Percentiles rank a stretch among this genome's conserved stretches.
These are phyloP conservation scores for Cephus cinctus DNA, from an alignment of 1,140 invertebrate species.

Conservation along the genomic window DNA sequence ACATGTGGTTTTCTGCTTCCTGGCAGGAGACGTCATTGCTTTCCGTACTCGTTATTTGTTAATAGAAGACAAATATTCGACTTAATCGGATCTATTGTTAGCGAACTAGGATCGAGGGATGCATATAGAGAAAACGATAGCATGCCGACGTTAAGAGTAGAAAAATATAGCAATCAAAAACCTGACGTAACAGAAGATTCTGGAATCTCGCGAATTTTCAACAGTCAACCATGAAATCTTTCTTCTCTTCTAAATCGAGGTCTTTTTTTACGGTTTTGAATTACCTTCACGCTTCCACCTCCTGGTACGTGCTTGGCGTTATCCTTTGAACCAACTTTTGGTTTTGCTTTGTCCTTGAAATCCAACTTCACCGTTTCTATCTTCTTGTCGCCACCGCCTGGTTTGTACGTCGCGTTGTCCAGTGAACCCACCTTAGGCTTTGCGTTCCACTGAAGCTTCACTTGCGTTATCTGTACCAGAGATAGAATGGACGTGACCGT, in stretches of 20 bases:
- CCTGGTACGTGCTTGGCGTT: slow-evolving; percentile 87
- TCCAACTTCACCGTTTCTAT: slow-evolving; percentile 87
- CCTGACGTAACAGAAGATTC: too few species aligned
- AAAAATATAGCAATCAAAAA: too few species aligned
- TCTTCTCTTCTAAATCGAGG: neutral
- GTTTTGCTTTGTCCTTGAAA: slow-evolving; percentile 88
- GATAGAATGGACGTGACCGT: neutral
- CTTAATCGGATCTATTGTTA: too few species aligned
- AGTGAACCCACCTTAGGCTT: slow-evolving; percentile 91
- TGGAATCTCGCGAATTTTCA: too few species aligned
- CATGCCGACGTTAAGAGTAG: too few species aligned
- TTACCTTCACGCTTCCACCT: slow-evolving; percentile 89
- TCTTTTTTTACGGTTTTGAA: slow-evolving; percentile 12
- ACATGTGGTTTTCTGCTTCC: too few species aligned
- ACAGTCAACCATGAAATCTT: too few species aligned
- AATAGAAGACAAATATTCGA: too few species aligned
- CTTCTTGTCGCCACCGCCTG: slow-evolving; percentile 90
- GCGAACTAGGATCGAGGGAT: too few species aligned
- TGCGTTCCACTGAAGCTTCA: slow-evolving; percentile 90
- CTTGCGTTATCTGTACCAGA: slow-evolving; percentile 68
- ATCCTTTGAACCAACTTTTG: slow-evolving; percentile 90
- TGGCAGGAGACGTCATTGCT: too few species aligned
- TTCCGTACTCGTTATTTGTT: too few species aligned
- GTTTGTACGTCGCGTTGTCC: slow-evolving; percentile 90
- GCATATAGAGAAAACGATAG: too few species aligned